Conservation (phyloP, 2,888 invertebrate species). For the Chloroclysta siterata region DNA sequence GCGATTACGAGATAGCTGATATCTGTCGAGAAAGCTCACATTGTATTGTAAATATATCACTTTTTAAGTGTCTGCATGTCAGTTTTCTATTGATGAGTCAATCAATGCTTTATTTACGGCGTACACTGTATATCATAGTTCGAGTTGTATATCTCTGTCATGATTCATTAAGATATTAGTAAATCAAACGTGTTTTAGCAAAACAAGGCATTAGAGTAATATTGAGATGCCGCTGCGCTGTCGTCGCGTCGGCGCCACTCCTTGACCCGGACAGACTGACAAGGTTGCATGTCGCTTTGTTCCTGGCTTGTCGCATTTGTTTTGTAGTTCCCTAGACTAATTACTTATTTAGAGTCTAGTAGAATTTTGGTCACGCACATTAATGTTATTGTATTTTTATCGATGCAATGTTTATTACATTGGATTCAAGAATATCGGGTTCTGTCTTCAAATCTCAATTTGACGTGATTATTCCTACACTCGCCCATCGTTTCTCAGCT, state of each 20-base stretch:
- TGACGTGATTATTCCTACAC: no score
- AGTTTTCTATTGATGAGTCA: conserved; percentile 58
- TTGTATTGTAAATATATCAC: conserved; percentile 16
- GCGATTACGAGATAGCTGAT: conserved; percentile 4
- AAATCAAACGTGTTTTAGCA: conserved; percentile 17
- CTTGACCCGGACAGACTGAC: conserved; percentile 56
- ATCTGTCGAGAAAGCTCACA: conserved; percentile 11
- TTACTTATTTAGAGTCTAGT: conserved; percentile 27
- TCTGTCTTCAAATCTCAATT: no score
- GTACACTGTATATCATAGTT: conserved; percentile 15
- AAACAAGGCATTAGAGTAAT: conserved; percentile 18
- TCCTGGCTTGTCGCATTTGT: conserved; percentile 18
- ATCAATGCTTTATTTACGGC: conserved; percentile 27
- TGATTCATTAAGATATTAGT: conserved; percentile 47
- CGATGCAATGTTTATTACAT: no score
- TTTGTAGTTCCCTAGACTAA: conserved; percentile 28
- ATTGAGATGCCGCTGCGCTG: conserved; percentile 13
- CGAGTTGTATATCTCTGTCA: conserved; percentile 34
- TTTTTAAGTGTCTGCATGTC: conserved; percentile 20
- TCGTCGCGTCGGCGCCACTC: conserved; percentile 50
- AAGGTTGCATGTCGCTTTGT: conserved; percentile 31
- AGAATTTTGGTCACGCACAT: no score
- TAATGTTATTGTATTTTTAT: no score
- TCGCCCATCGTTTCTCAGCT: conserved; percentile 7
- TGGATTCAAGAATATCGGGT: no score